A percentile compares a stretch with the other conserved stretches of the same genome.
Conservation (phyloP, 2,113 vertebrate species). For the Saiga tatarica region DNA sequence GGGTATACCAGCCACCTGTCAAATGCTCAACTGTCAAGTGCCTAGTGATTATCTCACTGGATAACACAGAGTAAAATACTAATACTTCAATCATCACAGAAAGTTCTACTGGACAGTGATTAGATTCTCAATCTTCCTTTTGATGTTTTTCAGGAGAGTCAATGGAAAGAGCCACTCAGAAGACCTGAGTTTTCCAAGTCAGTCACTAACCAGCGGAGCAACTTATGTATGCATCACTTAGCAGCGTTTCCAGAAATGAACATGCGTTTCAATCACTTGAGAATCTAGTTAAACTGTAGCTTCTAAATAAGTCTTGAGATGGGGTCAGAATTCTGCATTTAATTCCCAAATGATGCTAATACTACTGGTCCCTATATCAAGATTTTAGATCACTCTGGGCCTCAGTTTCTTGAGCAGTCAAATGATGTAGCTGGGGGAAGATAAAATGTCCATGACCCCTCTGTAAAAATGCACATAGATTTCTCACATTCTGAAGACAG, state of each 20-base stretch:
- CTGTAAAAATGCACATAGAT: not conserved
- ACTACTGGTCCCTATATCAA: not conserved
- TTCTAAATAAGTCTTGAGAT: slow-evolving; percentile 4
- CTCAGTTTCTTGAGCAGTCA: not conserved
- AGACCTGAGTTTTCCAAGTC: slow-evolving; percentile 1
- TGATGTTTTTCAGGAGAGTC: not conserved
- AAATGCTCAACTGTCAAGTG: not conserved
- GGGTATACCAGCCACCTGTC: not conserved
- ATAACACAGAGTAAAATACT: not conserved
- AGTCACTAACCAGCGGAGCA: not conserved
- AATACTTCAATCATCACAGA: not conserved
- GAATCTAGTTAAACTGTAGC: not conserved
- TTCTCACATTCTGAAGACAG: not conserved
- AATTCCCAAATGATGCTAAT: not conserved
- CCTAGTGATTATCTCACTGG: not conserved
- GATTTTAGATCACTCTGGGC: not conserved
- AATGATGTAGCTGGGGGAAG: not conserved
- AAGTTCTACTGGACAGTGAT: not conserved
- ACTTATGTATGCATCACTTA: not conserved
- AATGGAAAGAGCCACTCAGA: not conserved
- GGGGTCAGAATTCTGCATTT: not conserved
- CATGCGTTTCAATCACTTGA: not conserved
- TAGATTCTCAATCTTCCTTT: not conserved
- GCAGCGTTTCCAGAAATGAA: not conserved
- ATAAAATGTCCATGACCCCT: not conserved